phyloP scores from a whole-genome alignment of 1,140 invertebrate genomes.

The Drosophila santomea region DNA sequence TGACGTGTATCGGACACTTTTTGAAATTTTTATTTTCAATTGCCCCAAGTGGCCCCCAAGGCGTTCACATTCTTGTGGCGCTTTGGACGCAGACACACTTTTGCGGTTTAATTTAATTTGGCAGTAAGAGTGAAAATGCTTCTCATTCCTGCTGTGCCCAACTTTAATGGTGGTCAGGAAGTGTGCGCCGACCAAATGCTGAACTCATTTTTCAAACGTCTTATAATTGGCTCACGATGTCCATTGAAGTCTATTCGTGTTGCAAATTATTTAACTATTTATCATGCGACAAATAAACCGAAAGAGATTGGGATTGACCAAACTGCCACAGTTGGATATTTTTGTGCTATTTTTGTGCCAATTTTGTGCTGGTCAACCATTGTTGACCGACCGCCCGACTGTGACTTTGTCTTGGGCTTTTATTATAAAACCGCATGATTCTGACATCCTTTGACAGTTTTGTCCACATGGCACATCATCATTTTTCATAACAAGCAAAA shows the following conservation, averaged over 20 bases:
- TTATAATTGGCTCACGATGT: conserved; percentile 70
- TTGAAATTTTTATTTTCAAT: conserved; percentile 76
- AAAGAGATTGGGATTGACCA: conserved; percentile 43
- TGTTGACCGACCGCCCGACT: conserved; percentile 30
- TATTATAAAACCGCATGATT: conserved; percentile 75
- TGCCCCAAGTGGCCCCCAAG: conserved; percentile 9
- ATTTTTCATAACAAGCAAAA: conserved; percentile 72
- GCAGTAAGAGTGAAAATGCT: conserved; percentile 9
- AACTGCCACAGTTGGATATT: not conserved
- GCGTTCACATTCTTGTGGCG: conserved; percentile 64
- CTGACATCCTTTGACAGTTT: conserved; percentile 82
- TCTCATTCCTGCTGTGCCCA: conserved; percentile 1
- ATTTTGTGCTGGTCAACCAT: conserved; percentile 13
- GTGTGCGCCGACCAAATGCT: not conserved
- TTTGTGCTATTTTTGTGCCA: conserved; percentile 3
- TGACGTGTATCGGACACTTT: conserved; percentile 69
- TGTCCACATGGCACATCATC: conserved; percentile 77
- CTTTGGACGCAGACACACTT: conserved; percentile 77
- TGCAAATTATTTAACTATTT: conserved; percentile 79
- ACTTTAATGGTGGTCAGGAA: conserved; percentile 13
- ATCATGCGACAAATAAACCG: conserved; percentile 71
- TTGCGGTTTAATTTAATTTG: conserved; percentile 81
- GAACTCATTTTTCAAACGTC: conserved; percentile 44
- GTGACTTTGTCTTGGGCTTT: conserved; percentile 50
- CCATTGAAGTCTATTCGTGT: conserved; percentile 65